phyloP scores from a whole-genome alignment of 2,797 vertebrate genomes.

The Erpetoichthys calabaricus region DNA sequence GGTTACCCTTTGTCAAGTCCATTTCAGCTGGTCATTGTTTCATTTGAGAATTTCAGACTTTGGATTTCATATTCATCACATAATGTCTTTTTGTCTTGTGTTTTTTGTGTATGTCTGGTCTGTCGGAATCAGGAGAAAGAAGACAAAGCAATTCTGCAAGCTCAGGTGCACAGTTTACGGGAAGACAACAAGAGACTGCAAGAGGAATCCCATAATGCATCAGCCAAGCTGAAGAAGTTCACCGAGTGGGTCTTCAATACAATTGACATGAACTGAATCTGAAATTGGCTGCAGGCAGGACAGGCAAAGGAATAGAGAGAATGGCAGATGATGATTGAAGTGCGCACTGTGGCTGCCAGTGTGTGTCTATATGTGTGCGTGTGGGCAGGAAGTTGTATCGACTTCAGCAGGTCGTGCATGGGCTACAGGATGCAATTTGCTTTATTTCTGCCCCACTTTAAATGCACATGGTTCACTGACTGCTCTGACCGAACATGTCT shows the following conservation, averaged over 20 bases:
- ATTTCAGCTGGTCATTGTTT: no score
- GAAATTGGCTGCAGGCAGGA: not conserved
- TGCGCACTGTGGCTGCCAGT: not conserved
- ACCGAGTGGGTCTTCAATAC: constrained; percentile 98
- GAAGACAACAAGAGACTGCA: constrained; percentile 86
- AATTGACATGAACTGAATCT: constrained; percentile 85
- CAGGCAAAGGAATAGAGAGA: not conserved
- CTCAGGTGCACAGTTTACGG: constrained; percentile 80
- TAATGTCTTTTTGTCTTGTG: no score
- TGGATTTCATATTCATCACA: not conserved
- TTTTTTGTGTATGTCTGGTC: constrained; percentile 7
- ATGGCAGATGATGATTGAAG: not conserved
- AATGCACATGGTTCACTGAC: no score
- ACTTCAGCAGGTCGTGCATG: no score
- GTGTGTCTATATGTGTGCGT: not conserved
- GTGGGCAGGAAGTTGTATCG: no score
- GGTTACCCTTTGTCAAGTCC: no score
- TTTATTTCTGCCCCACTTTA: no score
- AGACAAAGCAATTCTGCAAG: constrained; percentile 76
- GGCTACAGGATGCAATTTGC: no score
- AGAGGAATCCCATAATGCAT: constrained; percentile 87
- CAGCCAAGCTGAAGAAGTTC: constrained; percentile 93
- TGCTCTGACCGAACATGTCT: no score
- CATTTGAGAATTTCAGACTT: not conserved
- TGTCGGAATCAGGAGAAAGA: constrained; percentile 67